Evolutionary conservation across 2,797 vertebrate genomes (phyloP).

Genomic region (Trachops cirrhosus): DNA sequence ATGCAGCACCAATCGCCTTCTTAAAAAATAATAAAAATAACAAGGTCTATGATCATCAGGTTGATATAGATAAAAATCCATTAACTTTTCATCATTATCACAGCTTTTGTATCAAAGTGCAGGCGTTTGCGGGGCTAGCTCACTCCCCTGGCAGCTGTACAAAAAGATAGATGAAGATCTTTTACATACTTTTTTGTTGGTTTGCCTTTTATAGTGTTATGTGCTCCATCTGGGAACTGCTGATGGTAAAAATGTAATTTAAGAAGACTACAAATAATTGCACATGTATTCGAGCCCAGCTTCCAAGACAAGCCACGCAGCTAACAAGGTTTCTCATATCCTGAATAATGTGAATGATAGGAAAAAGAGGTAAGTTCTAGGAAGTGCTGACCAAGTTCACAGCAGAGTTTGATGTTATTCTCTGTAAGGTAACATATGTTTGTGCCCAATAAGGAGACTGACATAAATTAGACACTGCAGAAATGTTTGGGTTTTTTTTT

Average conservation of each 20-base stretch:
- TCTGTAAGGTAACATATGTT: background rate
- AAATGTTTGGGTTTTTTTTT: background rate
- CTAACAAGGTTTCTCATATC: slow-evolving; percentile 1
- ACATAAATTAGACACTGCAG: background rate
- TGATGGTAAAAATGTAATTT: slow-evolving; percentile 68
- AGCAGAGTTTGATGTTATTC: background rate
- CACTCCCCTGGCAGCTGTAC: background rate
- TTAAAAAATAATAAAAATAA: slow-evolving; percentile 76
- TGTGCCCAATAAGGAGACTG: background rate
- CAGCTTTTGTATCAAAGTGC: slow-evolving; percentile 54
- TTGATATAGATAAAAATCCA: slow-evolving; percentile 48
- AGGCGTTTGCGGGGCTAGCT: slow-evolving; percentile 9
- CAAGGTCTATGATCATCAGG: slow-evolving; percentile 65
- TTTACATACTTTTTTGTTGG: slow-evolving; percentile 68
- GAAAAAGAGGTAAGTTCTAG: slow-evolving; percentile 12
- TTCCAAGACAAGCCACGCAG: slow-evolving; percentile 23
- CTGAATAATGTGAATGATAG: background rate
- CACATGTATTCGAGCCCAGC: background rate
- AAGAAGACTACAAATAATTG: slow-evolving; percentile 58
- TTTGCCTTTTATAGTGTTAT: slow-evolving; percentile 48
- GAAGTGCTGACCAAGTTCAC: slow-evolving; percentile 19
- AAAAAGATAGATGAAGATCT: slow-evolving; percentile 43
- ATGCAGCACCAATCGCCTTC: slow-evolving; percentile 24
- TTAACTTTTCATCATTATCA: slow-evolving; percentile 72
- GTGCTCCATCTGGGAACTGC: slow-evolving; percentile 48